Evolutionary conservation across 1,140 invertebrate genomes (phyloP).

Genomic region (Ptiloglossa arizonensis): DNA sequence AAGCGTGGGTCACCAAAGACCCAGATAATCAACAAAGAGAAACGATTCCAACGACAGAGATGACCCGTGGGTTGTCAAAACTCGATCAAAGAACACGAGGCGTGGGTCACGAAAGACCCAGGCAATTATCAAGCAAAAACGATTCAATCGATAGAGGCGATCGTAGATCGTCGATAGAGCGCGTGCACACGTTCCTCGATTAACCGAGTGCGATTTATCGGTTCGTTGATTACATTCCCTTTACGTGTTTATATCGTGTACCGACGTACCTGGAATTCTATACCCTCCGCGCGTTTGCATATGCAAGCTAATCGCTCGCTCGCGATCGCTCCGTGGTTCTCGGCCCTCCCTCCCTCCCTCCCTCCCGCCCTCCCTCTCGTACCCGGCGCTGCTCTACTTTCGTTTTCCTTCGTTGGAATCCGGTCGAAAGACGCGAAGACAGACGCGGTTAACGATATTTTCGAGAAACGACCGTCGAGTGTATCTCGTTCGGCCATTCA

Average conservation of each 20-base stretch:
- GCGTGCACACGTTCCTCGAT: conserved; percentile 12
- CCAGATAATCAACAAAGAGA: neutral
- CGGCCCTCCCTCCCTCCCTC: neutral
- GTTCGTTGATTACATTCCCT: conserved; percentile 25
- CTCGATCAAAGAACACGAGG: no score
- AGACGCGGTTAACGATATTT: no score
- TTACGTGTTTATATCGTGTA: conserved; percentile 38
- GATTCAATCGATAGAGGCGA: neutral
- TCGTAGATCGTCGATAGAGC: neutral
- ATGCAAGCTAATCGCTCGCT: conserved; percentile 35
- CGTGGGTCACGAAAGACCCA: no score
- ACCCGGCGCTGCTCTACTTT: conserved; percentile 4
- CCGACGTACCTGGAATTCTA: conserved; percentile 41
- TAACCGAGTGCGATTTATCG: conserved; percentile 32
- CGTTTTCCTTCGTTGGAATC: neutral
- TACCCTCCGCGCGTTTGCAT: conserved; percentile 32
- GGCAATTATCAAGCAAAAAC: neutral
- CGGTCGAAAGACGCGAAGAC: neutral
- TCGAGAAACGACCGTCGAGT: no score
- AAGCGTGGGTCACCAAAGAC: no score
- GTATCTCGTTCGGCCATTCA: no score
- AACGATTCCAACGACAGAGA: neutral
- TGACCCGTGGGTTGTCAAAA: no score
- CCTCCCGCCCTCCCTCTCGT: neutral
- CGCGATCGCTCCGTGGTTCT: conserved; percentile 5